phyloP scores from a whole-genome alignment of 2,113 vertebrate species.

The Pluvianellus socialis region DNA sequence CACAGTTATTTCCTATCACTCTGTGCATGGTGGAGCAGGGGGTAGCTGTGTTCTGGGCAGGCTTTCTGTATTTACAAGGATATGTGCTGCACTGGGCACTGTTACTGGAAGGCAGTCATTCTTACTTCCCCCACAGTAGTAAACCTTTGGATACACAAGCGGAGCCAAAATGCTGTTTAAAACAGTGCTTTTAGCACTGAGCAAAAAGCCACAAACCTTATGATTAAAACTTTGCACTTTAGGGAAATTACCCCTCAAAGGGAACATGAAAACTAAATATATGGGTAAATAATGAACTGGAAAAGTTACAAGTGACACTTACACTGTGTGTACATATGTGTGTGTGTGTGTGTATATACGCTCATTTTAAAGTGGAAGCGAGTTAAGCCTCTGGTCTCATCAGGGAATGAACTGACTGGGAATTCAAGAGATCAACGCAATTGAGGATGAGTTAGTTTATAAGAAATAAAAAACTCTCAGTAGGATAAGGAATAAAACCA shows the following conservation, averaged over 20 bases:
- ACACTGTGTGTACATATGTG: neutral
- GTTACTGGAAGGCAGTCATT: neutral
- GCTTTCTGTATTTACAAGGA: neutral
- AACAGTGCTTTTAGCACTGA: slow-evolving; percentile 4
- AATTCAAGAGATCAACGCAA: slow-evolving; percentile 44
- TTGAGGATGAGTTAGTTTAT: slow-evolving; percentile 9
- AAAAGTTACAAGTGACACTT: slow-evolving; percentile 10
- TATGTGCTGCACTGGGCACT: neutral
- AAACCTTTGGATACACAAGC: neutral
- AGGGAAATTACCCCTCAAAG: neutral
- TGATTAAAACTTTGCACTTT: slow-evolving; percentile 35
- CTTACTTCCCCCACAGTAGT: neutral
- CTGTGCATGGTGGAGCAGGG: rapidly evolving
- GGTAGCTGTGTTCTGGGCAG: neutral
- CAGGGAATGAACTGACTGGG: slow-evolving; percentile 25
- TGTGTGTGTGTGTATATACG: neutral
- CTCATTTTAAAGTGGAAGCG: slow-evolving; percentile 19
- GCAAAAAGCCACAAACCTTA: neutral
- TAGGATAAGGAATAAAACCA: slow-evolving; percentile 6
- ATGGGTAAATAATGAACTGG: slow-evolving; percentile 37
- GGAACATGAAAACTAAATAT: slow-evolving; percentile 37
- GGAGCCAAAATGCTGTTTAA: slow-evolving; percentile 18
- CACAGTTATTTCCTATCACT: neutral
- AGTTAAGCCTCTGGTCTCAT: slow-evolving; percentile 34
- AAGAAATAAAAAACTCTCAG: slow-evolving; percentile 7